Percentiles rank a stretch among this genome's conserved stretches.
Evolutionary conservation across 1,140 invertebrate species (phyloP).

Genomic region (Phortica variegata): DNA sequence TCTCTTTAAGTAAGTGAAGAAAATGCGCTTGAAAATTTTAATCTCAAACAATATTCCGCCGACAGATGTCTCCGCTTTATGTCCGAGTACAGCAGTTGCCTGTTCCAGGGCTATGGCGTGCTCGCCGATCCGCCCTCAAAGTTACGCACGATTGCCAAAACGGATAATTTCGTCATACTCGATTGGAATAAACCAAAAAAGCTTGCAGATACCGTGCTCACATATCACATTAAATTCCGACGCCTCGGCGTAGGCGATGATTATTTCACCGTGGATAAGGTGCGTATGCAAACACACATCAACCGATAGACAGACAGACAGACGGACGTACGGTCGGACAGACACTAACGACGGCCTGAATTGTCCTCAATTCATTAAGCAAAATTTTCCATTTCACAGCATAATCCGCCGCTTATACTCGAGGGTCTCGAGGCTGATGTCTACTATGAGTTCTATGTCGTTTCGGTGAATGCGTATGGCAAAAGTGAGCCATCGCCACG

Average conservation of each 20-base stretch:
- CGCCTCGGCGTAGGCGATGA: slow-evolving; percentile 59
- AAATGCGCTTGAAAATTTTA: no score
- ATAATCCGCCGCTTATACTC: slow-evolving; percentile 71
- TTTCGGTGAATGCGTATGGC: slow-evolving; percentile 78
- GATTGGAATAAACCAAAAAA: slow-evolving; percentile 75
- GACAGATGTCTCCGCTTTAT: slow-evolving; percentile 76
- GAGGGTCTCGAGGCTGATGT: slow-evolving; percentile 71
- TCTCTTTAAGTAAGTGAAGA: slow-evolving; percentile 7
- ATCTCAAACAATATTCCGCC: not conserved
- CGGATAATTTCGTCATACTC: slow-evolving; percentile 73
- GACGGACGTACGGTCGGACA: not conserved
- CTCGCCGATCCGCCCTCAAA: slow-evolving; percentile 69
- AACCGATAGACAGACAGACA: not conserved
- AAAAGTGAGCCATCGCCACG: slow-evolving; percentile 72
- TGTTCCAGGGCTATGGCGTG: slow-evolving; percentile 80
- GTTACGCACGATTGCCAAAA: slow-evolving; percentile 70
- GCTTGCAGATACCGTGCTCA: slow-evolving; percentile 69
- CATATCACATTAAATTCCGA: slow-evolving; percentile 70
- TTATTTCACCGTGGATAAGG: slow-evolving; percentile 61
- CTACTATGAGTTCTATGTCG: slow-evolving; percentile 79
- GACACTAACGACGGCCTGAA: not conserved
- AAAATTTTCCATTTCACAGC: slow-evolving; percentile 57
- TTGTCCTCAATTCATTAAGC: slow-evolving; percentile 13
- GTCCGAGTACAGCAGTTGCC: slow-evolving; percentile 74
- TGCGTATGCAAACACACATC: no score